Percentiles rank a stretch among this genome's conserved stretches.
phyloP scores from a whole-genome alignment of 2,797 vertebrate genomes.

The Propithecus perrieri region DNA sequence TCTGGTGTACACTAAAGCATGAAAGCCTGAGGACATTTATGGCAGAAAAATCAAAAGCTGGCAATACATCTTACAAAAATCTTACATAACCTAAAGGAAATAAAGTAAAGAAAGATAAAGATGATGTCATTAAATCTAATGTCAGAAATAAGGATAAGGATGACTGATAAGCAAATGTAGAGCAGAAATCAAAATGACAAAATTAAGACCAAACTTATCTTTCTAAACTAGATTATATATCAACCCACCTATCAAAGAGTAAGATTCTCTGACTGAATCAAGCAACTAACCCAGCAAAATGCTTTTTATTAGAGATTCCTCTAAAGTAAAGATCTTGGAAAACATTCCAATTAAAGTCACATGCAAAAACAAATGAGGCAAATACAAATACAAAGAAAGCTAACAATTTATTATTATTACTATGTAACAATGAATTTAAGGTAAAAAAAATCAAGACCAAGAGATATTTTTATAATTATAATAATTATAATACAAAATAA shows the following conservation, averaged over 20 bases:
- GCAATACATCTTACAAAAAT: not conserved
- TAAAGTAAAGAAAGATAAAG: not conserved
- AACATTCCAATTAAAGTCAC: not conserved
- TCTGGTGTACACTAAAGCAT: not conserved
- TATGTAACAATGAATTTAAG: not conserved
- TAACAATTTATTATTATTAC: not conserved
- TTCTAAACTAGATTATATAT: not conserved
- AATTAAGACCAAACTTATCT: not conserved
- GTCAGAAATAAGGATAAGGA: not conserved
- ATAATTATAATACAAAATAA: not conserved
- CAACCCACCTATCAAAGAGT: not conserved
- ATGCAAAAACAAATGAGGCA: not conserved
- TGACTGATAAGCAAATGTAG: not conserved
- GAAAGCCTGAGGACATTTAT: not conserved
- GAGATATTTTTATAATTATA: not conserved
- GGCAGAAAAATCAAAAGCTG: not conserved
- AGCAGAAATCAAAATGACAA: not conserved
- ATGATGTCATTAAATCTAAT: not conserved
- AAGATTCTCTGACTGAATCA: not conserved
- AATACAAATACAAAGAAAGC: not conserved
- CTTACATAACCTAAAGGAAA: not conserved
- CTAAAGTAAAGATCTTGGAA: not conserved
- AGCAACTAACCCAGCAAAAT: not conserved
- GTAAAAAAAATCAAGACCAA: not conserved
- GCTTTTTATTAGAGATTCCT: not conserved